Percentiles rank a stretch among this genome's conserved stretches.
Evolutionary conservation across 2,888 invertebrate species (phyloP).

Genomic region (Sinhomidia bicolor): DNA sequence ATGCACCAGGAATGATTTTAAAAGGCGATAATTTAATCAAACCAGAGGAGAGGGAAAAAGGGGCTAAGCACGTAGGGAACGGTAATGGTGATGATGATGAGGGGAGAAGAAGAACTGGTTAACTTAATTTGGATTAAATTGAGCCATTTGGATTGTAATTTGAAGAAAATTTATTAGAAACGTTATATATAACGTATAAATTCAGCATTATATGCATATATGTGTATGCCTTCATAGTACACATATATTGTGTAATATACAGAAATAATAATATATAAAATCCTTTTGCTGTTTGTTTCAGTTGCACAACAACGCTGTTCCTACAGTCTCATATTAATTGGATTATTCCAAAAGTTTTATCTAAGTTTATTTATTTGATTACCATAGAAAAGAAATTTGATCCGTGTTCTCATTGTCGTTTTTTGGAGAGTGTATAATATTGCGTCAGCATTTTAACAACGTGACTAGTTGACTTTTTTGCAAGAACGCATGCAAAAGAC

Average conservation of each 20-base stretch:
- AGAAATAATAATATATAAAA: neutral
- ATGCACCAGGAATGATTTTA: conserved; percentile 46
- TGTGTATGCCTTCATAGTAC: too few species aligned
- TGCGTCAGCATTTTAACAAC: neutral
- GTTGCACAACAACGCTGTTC: neutral
- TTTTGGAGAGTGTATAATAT: neutral
- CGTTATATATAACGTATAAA: neutral
- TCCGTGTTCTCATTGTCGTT: neutral
- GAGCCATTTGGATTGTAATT: conserved; percentile 44
- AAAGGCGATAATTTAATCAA: conserved; percentile 49
- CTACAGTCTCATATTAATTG: neutral
- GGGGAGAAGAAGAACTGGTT: conserved; percentile 20
- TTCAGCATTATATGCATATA: neutral
- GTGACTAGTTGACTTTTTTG: neutral
- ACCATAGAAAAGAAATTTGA: neutral
- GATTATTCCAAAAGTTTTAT: neutral
- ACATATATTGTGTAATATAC: neutral
- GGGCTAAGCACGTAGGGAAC: neutral
- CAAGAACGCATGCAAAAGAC: neutral
- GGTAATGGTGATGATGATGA: neutral
- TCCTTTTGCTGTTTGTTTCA: too few species aligned
- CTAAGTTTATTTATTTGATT: neutral
- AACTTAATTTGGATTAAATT: conserved; percentile 40
- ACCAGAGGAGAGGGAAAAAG: neutral
- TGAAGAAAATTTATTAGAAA: conserved; percentile 2